phyloP scores from a whole-genome alignment of 2,113 vertebrate species.

The Garra rufa region DNA sequence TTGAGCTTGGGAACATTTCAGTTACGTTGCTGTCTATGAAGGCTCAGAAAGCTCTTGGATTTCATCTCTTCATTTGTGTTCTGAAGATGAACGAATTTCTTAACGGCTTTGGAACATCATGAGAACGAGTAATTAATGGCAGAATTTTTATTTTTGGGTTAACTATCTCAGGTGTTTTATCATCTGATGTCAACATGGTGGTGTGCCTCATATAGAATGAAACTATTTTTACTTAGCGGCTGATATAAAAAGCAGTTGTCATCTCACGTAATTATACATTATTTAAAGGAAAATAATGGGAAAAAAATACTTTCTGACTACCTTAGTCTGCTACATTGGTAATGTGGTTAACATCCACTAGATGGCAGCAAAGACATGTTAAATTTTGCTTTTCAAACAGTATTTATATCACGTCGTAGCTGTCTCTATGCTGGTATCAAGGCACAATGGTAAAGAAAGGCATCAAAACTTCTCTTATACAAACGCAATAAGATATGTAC shows the following conservation, averaged over 20 bases:
- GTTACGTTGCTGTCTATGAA: no score
- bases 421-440: not conserved
- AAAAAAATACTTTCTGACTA: not conserved
- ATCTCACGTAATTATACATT: not conserved
- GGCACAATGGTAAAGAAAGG: not conserved
- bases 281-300: not conserved
- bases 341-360: slow-evolving; percentile 15
- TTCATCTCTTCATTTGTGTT: no score
- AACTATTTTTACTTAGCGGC: not conserved
- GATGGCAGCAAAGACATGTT: slow-evolving; percentile 23
- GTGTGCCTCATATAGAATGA: not conserved
- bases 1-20: no score
- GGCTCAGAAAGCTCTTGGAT: no score
- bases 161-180: not conserved
- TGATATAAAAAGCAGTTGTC: not conserved
- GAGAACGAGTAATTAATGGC: no score
- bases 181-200: not conserved
- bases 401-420: not conserved
- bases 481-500: not conserved
- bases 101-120: no score
- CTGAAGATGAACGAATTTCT: no score
- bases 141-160: no score
- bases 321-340: not conserved
- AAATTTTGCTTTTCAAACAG: not conserved
- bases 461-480: not conserved